phyloP scores from a whole-genome alignment of 2,113 vertebrate genomes.

The Myrmecophaga tridactyla region DNA sequence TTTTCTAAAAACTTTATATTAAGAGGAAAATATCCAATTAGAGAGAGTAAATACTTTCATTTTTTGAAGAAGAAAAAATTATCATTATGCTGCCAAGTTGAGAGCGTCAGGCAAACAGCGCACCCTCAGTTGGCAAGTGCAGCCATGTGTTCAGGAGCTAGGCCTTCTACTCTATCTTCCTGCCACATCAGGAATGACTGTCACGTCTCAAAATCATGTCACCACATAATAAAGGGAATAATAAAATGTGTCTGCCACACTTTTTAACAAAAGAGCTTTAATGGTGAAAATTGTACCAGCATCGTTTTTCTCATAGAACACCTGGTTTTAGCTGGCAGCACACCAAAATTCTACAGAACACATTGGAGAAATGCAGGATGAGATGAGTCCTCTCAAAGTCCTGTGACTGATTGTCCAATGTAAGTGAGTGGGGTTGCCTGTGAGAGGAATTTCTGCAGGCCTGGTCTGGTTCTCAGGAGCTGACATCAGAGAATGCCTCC shows the following conservation, averaged over 20 bases:
- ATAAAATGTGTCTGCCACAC: background rate
- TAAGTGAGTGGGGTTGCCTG: background rate
- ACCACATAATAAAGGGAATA: background rate
- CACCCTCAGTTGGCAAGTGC: background rate
- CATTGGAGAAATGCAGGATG: background rate
- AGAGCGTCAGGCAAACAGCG: background rate
- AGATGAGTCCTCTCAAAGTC: background rate
- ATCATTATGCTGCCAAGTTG: background rate
- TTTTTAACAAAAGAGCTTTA: constrained; percentile 6
- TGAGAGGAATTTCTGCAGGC: background rate
- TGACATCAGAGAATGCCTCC: background rate
- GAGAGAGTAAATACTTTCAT: background rate
- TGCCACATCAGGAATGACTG: background rate
- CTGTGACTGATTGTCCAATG: background rate
- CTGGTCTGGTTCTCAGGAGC: background rate
- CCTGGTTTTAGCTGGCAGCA: background rate
- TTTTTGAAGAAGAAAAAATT: background rate
- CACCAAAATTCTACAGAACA: background rate
- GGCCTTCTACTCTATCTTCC: background rate
- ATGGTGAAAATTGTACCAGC: background rate
- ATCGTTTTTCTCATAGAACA: background rate
- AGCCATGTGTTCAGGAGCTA: background rate
- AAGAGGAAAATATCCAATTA: background rate
- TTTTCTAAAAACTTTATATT: background rate
- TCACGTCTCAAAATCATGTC: background rate